Evolutionary conservation across 2,888 invertebrate species (phyloP).

Genomic region (Litoditis marina): DNA sequence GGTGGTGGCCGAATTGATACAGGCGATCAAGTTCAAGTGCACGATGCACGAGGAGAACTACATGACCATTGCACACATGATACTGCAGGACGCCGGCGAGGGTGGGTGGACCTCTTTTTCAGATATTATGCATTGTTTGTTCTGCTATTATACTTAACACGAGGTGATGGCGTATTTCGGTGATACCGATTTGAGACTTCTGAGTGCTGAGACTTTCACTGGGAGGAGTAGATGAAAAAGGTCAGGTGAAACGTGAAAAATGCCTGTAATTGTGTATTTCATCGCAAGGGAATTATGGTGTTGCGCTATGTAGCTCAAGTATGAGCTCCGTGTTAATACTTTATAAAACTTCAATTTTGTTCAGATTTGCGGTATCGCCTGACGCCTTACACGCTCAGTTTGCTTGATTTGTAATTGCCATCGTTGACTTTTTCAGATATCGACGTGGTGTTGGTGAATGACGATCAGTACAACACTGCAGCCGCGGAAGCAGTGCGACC

Average conservation of each 20-base stretch:
- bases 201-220: too few species aligned
- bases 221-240: background rate
- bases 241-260: too few species aligned
- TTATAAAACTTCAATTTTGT: too few species aligned
- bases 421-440: slow-evolving; percentile 26
- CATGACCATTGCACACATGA: slow-evolving; percentile 77
- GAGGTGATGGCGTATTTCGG: too few species aligned
- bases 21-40: slow-evolving; percentile 90
- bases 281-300: background rate
- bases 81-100: slow-evolving; percentile 53
- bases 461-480: slow-evolving; percentile 70
- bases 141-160: too few species aligned
- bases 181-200: too few species aligned
- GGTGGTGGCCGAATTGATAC: slow-evolving; percentile 87
- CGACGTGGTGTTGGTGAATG: slow-evolving; percentile 32
- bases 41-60: slow-evolving; percentile 91
- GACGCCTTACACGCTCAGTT: too few species aligned
- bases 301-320: too few species aligned
- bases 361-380: too few species aligned
- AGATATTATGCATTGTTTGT: slow-evolving; percentile 6
- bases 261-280: background rate
- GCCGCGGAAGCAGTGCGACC: slow-evolving; percentile 90
- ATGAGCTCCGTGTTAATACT: too few species aligned
- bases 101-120: slow-evolving; percentile 22
- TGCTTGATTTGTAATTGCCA: too few species aligned